Evolutionary conservation across 2,797 vertebrate species (phyloP), one percentile per base, ranked within the genome.

Genomic region (Limosa lapponica): DNA sequence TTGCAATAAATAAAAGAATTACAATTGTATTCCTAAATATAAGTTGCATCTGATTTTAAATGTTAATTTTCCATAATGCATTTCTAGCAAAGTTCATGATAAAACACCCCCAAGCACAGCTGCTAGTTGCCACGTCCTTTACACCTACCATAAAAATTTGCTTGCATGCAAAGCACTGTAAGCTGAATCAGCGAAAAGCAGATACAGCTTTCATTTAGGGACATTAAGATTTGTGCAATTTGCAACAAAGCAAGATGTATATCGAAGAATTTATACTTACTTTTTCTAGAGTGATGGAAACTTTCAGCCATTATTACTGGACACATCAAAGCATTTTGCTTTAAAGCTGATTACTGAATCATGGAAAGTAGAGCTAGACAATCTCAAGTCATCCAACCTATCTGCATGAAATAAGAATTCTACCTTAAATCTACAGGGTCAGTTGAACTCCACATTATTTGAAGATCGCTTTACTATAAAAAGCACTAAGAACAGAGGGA

Each of bases 261-360:
- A 70, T 32, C 49, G 72, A 90, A 74, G 10, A 75, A 85, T 20
- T 54, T 86, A 59, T 30, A 84, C 36, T 81, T 83, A 58, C 16
- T 69, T 77, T 28, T 93, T 85, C 52, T 66, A 83, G 46, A 48
- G 30, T 51, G 24, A 94, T 2, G 11, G 39, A 62, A 75, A 85
- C 19, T 92, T 95, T 48, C 80, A 90, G 23, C 30, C 77, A 69
- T n/a, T 92, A 84, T 28, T 70, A 43, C 77, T 64, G 69, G 22
- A 49, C 27, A 44, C 11, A 85, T 89, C 17, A 83, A 79, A 87
- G 71, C 54, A 95, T 78, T 95, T 55, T 94, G 74, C 87, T 92
- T 92, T 87, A 93, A 96, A 92, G 18, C 48, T 43, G 54, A 54
- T 70, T 28, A n/a, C 3, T 34, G 43, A 88, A 49, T 65, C 14